Evolutionary conservation across 1,140 invertebrate genomes (phyloP).

Genomic region (Drosophila virilis): DNA sequence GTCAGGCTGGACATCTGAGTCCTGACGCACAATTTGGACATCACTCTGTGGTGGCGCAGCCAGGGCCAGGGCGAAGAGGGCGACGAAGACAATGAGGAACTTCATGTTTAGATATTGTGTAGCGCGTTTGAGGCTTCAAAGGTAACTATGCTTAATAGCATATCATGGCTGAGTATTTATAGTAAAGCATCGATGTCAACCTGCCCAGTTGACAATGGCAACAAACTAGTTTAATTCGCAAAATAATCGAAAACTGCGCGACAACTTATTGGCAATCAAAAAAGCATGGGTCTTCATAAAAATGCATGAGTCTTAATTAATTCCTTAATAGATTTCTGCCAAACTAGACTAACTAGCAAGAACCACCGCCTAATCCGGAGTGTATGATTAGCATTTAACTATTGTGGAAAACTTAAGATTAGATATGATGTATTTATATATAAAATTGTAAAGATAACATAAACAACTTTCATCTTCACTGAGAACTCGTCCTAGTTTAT

Average conservation of each 20-base stretch:
- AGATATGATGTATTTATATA: too few relatives aligned
- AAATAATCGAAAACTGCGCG: not conserved
- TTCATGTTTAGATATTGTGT: slow-evolving; percentile 56
- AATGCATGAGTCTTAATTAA: not conserved
- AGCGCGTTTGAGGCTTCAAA: slow-evolving; percentile 39
- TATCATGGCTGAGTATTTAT: slow-evolving; percentile 18
- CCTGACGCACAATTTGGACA: slow-evolving; percentile 65
- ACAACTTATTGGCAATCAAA: too few relatives aligned
- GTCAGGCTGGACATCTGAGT: slow-evolving; percentile 84
- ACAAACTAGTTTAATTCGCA: not conserved
- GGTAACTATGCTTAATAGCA: slow-evolving; percentile 30
- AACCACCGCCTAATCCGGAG: too few relatives aligned
- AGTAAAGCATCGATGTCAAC: not conserved
- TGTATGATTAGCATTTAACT: too few relatives aligned
- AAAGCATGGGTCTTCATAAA: not conserved
- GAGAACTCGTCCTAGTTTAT: too few relatives aligned
- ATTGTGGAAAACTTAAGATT: too few relatives aligned
- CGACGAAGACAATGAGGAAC: slow-evolving; percentile 72
- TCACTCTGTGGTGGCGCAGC: slow-evolving; percentile 31
- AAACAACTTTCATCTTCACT: too few relatives aligned
- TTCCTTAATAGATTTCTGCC: not conserved
- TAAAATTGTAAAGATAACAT: too few relatives aligned
- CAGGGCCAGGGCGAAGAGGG: slow-evolving; percentile 72
- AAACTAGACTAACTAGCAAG: too few relatives aligned
- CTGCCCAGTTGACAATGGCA: too few relatives aligned